phyloP scores from a whole-genome alignment of 2,113 vertebrate species.

The Silurus meridionalis region DNA sequence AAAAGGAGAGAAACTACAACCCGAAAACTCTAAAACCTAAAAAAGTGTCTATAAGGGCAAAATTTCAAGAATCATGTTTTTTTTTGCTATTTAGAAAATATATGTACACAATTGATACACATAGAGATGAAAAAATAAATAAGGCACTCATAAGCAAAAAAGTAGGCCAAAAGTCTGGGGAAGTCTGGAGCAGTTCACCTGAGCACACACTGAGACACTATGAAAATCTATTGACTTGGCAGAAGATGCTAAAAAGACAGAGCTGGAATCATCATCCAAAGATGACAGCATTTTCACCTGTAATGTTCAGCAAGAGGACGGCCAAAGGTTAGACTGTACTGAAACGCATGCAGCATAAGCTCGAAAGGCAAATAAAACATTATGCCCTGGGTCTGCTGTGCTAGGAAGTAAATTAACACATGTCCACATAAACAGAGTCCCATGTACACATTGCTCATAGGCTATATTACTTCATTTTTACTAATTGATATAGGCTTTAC shows the following conservation, averaged over 20 bases:
- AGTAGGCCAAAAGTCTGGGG: neutral
- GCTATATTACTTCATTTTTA: neutral
- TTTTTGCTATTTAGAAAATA: neutral
- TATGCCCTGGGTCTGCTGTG: conserved; percentile 7
- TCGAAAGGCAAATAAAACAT: conserved; percentile 43
- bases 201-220: conserved; percentile 17
- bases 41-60: neutral
- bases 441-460: neutral
- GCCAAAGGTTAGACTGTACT: conserved; percentile 65
- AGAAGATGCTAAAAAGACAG: conserved; percentile 17
- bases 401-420: conserved; percentile 38
- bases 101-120: neutral
- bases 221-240: conserved; percentile 48
- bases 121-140: conserved; percentile 6
- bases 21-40: neutral
- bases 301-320: conserved; percentile 45
- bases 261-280: conserved; percentile 37
- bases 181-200: conserved; percentile 2
- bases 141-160: neutral
- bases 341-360: conserved; percentile 38
- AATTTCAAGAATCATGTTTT: neutral
- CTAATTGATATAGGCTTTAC: neutral
- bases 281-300: conserved; percentile 54
- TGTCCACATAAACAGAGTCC: conserved; percentile 16
- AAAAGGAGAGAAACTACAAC: neutral